Percentiles rank a stretch among this genome's conserved stretches.
Evolutionary conservation across 2,113 vertebrate species (phyloP).

Genomic region (Lophura nycthemera): DNA sequence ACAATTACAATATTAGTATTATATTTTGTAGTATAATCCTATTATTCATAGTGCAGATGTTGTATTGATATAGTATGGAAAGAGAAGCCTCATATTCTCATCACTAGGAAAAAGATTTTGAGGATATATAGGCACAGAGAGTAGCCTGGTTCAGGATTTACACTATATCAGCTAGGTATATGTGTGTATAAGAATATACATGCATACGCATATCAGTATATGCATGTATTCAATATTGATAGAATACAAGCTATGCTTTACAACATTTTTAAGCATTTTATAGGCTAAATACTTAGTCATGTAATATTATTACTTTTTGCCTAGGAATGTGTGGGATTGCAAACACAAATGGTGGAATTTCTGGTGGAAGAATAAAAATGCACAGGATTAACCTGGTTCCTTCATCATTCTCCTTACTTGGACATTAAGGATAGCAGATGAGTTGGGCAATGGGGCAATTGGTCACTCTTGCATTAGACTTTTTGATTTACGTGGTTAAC

Average conservation of each 20-base stretch:
- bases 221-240: neutral
- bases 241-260: neutral
- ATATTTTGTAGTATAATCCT: neutral
- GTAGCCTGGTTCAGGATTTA: neutral
- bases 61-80: neutral
- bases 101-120: neutral
- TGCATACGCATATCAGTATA: neutral
- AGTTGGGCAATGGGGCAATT: neutral
- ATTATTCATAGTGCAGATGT: neutral
- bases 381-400: neutral
- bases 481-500: neutral
- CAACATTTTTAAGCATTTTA: neutral
- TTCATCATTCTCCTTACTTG: neutral
- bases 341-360: neutral
- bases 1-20: neutral
- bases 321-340: neutral
- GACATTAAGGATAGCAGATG: neutral
- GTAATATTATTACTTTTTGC: neutral
- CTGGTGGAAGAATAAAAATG: neutral
- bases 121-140: neutral
- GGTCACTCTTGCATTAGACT: neutral
- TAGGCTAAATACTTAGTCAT: neutral
- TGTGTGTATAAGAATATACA: neutral
- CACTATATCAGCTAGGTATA: neutral
- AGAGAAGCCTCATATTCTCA: neutral